Evolutionary conservation across 2,113 vertebrate genomes (phyloP).

Genomic region (Catharus bicknelli): DNA sequence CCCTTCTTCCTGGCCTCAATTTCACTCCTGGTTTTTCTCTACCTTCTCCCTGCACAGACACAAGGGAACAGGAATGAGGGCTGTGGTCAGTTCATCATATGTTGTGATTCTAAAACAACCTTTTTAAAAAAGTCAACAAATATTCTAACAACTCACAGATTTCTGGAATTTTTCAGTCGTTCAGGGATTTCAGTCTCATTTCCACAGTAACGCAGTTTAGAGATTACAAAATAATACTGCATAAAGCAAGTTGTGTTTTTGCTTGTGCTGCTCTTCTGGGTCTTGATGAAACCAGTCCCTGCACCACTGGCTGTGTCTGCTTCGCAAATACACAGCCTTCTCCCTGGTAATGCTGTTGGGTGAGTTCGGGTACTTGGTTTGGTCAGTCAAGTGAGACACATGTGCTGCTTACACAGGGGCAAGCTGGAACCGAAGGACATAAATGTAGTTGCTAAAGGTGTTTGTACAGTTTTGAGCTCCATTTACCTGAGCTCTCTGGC

Average conservation of each 20-base stretch:
- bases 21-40: neutral
- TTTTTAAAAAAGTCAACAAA: neutral
- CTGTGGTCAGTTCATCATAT: neutral
- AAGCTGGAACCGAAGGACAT: neutral
- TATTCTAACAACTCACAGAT: neutral
- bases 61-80: neutral
- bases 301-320: neutral
- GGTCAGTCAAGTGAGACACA: neutral
- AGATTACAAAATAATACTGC: neutral
- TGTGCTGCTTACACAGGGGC: neutral
- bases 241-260: neutral
- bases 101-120: neutral
- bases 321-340: neutral
- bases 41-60: neutral
- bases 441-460: neutral
- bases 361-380: neutral
- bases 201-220: neutral
- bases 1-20: neutral
- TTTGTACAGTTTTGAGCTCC: neutral
- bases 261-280: accelerated
- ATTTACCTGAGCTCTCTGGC: neutral
- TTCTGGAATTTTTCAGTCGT: slow-evolving; percentile 34
- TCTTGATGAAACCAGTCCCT: neutral
- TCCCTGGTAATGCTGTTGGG: neutral
- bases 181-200: neutral